Percentiles rank a stretch among this genome's conserved stretches.
Conservation (phyloP, 2,888 invertebrate species). For the Resseliella maxima region DNA sequence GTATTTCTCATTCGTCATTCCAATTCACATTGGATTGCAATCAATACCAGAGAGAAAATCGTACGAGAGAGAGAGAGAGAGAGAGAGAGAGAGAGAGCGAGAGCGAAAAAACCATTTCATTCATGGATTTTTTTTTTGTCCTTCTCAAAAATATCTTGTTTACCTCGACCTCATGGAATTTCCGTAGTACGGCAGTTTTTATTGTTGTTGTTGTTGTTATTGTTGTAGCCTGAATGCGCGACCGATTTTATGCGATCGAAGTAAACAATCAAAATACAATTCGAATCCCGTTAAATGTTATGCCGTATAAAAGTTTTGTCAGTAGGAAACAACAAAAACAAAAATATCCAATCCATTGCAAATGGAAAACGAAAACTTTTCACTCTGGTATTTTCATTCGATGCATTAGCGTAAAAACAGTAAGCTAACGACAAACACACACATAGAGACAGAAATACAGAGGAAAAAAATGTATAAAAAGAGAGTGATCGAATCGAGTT, state of each 20-base stretch:
- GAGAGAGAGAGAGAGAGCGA: not conserved
- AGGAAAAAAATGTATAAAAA: not conserved
- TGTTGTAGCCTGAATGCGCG: not conserved
- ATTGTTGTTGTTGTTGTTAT: not conserved
- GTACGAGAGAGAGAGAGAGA: not conserved
- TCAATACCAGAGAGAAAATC: not conserved
- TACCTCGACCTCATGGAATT: not conserved
- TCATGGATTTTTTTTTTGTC: not conserved
- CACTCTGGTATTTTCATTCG: not conserved
- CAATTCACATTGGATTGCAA: not conserved
- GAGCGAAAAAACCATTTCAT: not conserved
- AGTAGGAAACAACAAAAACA: not conserved
- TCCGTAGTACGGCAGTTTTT: not conserved
- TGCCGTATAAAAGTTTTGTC: not conserved
- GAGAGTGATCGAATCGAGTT: not conserved
- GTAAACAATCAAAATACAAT: slow-evolving; percentile 47
- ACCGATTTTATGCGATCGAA: not conserved
- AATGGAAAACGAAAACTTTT: slow-evolving; percentile 14
- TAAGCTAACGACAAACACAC: no score
- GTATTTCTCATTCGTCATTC: slow-evolving; percentile 12
- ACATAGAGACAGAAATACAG: not conserved
- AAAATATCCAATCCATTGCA: not conserved
- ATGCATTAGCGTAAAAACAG: not conserved
- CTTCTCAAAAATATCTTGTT: not conserved
- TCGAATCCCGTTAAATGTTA: not conserved